These are phyloP conservation scores for Penelope pileata DNA, from an alignment of 2,113 vertebrate genomes.

Conservation along the genomic window DNA sequence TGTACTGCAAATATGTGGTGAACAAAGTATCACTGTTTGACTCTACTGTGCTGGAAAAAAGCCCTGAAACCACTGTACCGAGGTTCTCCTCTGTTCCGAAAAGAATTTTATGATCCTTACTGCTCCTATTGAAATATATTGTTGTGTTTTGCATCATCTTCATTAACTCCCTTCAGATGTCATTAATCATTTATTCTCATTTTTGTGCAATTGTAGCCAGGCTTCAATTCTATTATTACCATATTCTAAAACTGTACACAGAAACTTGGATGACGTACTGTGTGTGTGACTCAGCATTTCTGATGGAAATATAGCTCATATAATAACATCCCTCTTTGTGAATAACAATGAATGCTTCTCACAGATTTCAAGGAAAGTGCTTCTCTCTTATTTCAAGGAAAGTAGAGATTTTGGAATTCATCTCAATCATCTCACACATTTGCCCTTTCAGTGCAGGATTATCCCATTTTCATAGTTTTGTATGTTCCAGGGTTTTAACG, in stretches of 20 bases:
- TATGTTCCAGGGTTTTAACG: neutral
- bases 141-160: neutral
- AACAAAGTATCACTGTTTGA: neutral
- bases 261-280: neutral
- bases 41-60: neutral
- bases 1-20: neutral
- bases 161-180: neutral
- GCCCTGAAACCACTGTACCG: rapidly evolving
- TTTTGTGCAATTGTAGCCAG: neutral
- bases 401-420: neutral
- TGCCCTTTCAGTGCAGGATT: neutral
- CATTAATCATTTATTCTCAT: neutral
- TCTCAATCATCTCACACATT: neutral
- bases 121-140: neutral
- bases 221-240: neutral
- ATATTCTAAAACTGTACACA: neutral
- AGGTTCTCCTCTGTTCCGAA: neutral
- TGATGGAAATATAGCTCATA: neutral
- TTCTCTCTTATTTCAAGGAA: neutral
- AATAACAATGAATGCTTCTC: neutral
- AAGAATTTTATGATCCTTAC: neutral
- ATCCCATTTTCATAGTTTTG: neutral
- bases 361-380: neutral
- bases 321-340: neutral
- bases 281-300: neutral